These are phyloP conservation scores for Zhengitettix transpicula DNA, from an alignment of 2,888 invertebrate genomes.

Conservation along the genomic window DNA sequence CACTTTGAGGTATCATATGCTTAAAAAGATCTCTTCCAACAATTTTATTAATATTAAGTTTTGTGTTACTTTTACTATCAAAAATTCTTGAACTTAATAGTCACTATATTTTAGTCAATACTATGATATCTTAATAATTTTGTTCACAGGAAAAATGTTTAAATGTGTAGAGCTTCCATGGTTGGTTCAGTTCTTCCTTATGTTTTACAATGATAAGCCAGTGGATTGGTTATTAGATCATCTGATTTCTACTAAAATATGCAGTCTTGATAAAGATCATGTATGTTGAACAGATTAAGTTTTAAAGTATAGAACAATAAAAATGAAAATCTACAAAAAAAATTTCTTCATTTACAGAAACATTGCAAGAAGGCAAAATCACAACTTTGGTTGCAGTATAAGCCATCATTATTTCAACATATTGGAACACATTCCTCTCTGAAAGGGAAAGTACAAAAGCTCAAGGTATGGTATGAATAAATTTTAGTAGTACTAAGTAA, in stretches of 20 bases:
- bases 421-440: slow-evolving; percentile 89
- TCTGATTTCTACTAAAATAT: slow-evolving; percentile 76
- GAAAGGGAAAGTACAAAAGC: slow-evolving; percentile 88
- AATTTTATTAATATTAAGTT: not conserved
- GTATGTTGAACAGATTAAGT: slow-evolving; percentile 25
- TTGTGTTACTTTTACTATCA: not conserved
- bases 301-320: not conserved
- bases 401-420: slow-evolving; percentile 87
- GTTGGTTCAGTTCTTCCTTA: slow-evolving; percentile 80
- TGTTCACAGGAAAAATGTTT: slow-evolving; percentile 64
- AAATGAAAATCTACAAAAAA: not conserved
- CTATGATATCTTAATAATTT: not conserved
- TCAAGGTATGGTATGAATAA: slow-evolving; percentile 45
- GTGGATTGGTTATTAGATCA: slow-evolving; percentile 93
- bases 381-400: slow-evolving; percentile 68
- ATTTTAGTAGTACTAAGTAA: no score
- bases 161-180: slow-evolving; percentile 71
- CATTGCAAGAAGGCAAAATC: slow-evolving; percentile 63
- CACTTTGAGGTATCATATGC: no score
- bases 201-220: slow-evolving; percentile 91
- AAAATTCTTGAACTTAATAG: not conserved
- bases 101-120: slow-evolving; percentile 1
- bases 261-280: slow-evolving; percentile 57
- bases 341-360: slow-evolving; percentile 42
- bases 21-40: no score